Base-by-base conservation (phyloP, 2,113 vertebrate species). In the Uria aalge region DNA sequence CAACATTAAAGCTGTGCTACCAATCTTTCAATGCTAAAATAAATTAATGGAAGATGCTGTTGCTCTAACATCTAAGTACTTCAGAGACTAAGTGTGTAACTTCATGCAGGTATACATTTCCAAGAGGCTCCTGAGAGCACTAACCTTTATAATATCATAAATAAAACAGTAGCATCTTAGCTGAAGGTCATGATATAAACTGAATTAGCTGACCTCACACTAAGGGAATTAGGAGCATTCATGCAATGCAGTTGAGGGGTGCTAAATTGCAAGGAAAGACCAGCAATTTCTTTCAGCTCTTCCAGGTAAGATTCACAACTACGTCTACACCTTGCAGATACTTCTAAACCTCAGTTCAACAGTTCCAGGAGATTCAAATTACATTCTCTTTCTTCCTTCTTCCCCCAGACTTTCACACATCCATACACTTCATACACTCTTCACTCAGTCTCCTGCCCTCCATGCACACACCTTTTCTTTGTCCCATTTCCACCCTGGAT, bases 1-100 rank as follows among this genome's bases (percentile, higher is more conserved):
- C 27, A 96, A 71, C 68, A 71, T 57, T 78, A 90, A 86, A 91
- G 71, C n/a, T 92, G 85, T 87, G 68, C 75, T 96, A 94, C 72
- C 63, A 78, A 34, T 15, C 48, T 93, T 93, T 76, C 82, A 95
- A 6, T 17, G 71, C 9, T 67, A 74, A 92, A 85, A 87, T 20
- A 94, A 96, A 89, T 45, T 19, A 71, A 67, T 72, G 17, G 59
- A 85, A 94, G 60, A 74, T 38, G n/a, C 47, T 32, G 48, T 32
- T 76, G 16, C 29, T 60, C 26, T 40, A 32, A 76, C 24, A 18
- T 52, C 17, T 62, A n/a, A 8, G 29, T 47, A 48, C 32, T 74
- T 55, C 27, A 53, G 41, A 88, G 47, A 34, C 14, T 69, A 62
- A 69, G n/a, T 3, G 3, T n/a, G 48, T 29, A 60, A 77, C 24